phyloP scores from a whole-genome alignment of 2,797 vertebrate genomes.

The Xerus rutilus region DNA sequence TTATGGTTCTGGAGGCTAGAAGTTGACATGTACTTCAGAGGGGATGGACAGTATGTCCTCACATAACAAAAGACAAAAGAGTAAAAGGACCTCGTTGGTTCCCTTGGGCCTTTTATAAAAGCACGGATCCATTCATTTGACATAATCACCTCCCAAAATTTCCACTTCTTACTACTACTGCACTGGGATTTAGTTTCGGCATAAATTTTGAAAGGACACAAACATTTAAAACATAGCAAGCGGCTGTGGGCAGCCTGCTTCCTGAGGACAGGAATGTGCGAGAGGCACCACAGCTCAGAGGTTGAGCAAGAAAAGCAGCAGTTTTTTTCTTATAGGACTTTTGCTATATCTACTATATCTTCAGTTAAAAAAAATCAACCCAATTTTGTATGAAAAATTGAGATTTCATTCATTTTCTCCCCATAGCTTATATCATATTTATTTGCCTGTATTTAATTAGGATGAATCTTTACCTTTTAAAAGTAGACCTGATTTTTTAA shows the following conservation, averaged over 20 bases:
- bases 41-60: neutral
- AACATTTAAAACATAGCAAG: neutral
- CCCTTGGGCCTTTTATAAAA: neutral
- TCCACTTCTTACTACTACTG: neutral
- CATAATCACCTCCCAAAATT: neutral
- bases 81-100: neutral
- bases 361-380: neutral
- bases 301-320: neutral
- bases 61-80: neutral
- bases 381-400: neutral
- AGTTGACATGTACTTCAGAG: neutral
- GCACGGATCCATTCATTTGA: neutral
- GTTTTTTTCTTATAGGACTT: neutral
- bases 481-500: constrained; percentile 51
- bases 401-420: constrained; percentile 1
- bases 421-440: neutral
- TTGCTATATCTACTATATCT: neutral
- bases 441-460: constrained; percentile 32
- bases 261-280: no score
- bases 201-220: neutral
- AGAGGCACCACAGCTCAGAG: neutral
- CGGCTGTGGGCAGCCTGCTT: neutral
- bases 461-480: constrained; percentile 50
- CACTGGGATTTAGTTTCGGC: neutral
- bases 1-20: neutral